Evolutionary conservation across 2,797 vertebrate species (phyloP).

Genomic region (Neosilurus hyrtlii): DNA sequence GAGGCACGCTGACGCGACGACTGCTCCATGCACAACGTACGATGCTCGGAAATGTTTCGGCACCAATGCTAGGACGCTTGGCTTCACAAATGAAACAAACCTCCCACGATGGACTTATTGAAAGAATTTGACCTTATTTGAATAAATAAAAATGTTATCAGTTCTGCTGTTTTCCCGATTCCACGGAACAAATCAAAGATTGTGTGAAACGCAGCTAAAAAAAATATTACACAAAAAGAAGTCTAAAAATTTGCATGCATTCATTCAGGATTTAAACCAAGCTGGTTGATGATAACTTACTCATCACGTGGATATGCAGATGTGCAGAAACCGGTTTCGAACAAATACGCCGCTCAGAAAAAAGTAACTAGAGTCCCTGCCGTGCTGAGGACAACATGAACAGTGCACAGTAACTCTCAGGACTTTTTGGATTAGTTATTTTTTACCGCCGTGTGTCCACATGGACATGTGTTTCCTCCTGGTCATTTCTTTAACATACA

Average conservation of each 20-base stretch:
- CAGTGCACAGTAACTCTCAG: not conserved
- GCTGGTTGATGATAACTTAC: not conserved
- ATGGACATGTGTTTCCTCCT: not conserved
- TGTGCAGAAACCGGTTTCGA: constrained; percentile 7
- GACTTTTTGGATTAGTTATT: not conserved
- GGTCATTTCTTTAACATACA: constrained; percentile 32
- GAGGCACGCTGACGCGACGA: not conserved
- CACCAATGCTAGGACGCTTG: not conserved
- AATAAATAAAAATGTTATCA: no score
- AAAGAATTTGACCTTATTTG: not conserved
- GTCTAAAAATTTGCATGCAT: not conserved
- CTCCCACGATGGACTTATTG: not conserved
- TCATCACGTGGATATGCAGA: not conserved
- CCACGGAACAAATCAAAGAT: not conserved
- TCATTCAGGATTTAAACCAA: not conserved
- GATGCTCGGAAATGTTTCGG: not conserved
- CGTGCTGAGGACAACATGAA: not conserved
- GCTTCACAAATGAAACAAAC: constrained; percentile 1
- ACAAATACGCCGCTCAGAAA: not conserved
- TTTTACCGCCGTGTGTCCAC: not conserved
- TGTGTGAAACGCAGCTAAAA: no score
- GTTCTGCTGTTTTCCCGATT: not conserved
- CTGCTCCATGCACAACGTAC: not conserved
- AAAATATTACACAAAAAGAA: not conserved
- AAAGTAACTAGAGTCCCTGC: not conserved